Base-by-base conservation (phyloP, 1,140 invertebrate genomes). In the Zaprionus africanus region DNA sequence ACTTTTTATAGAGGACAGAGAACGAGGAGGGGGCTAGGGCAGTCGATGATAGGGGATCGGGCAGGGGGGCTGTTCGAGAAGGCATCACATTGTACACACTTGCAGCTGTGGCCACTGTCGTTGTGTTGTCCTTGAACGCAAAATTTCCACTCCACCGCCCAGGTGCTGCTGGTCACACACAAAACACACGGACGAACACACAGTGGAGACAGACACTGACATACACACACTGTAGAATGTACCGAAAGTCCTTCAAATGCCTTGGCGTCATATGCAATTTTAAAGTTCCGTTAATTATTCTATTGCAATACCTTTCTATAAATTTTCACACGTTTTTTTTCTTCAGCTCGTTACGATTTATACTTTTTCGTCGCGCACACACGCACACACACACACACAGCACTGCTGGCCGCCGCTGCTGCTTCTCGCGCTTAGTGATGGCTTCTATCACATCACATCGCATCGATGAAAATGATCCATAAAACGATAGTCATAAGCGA, bases 261-360 rank as follows among this genome's bases (percentile, higher is more conserved):
- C 65, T 63, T 38, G 46, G 56, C 79, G 59, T 51, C 22, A 26
- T 31, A n/a, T 59, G 54, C 13, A 26, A 7, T 53, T 34, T 19
- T 9, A 34, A 58, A 70, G 36, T 78, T 41, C 69, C 49, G 12
- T 51, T 43, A 68, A 65, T 69, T 57, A 78, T 69, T 72, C 24
- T 53, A 61, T 69, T 68, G 57, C 65, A 65, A 78, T 88, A 87
- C 83, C 84, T 87, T 81, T 79, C 70, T 79, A 88, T 81, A 77
- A 88, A 84, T 80, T 84, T 90, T 88, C 84, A 90, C 84, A 88
- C 85, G 85, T 90, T 88, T 88, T 87, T 81, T 76, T 76, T 85
- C 71, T 85, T 82, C 84, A 59, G 84, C 77, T 88, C 78, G 81
- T 90, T 88, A 88, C 81, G 84, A 84, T 88, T 88, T 88, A 88